Evolutionary conservation across 2,888 invertebrate genomes (phyloP).

Genomic region (Linnaemya vulpina): DNA sequence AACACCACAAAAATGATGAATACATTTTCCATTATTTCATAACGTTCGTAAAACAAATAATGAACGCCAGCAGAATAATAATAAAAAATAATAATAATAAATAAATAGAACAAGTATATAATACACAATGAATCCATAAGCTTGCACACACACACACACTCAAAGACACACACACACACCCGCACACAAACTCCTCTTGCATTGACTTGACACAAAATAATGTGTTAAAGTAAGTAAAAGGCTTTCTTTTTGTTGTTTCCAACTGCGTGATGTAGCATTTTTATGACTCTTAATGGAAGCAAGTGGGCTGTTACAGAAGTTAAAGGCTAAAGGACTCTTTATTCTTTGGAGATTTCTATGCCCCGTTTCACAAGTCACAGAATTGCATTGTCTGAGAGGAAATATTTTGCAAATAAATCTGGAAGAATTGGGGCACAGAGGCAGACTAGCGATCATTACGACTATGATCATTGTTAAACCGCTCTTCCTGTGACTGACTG

Average conservation of each 20-base stretch:
- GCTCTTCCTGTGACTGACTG: too few relatives aligned
- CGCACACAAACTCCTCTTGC: background rate
- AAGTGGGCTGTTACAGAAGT: background rate
- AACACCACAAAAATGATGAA: constrained; percentile 45
- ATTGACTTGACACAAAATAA: constrained; percentile 27
- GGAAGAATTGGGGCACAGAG: too few relatives aligned
- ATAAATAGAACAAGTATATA: constrained; percentile 41
- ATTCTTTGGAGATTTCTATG: too few relatives aligned
- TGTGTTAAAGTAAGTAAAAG: constrained; percentile 46
- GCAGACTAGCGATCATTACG: too few relatives aligned
- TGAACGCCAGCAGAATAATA: constrained; percentile 6
- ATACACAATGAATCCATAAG: constrained; percentile 25
- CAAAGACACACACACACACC: background rate
- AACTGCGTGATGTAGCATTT: constrained; percentile 59
- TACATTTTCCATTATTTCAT: constrained; percentile 27
- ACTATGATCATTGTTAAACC: too few relatives aligned
- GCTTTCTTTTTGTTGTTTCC: constrained; percentile 29
- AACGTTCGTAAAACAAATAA: constrained; percentile 42
- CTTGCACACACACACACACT: too few relatives aligned
- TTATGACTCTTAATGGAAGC: constrained; percentile 49
- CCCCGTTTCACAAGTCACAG: too few relatives aligned
- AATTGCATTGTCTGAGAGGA: too few relatives aligned
- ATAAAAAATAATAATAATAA: constrained; percentile 31
- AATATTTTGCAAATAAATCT: too few relatives aligned
- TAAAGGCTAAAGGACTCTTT: background rate